Conservation (phyloP, 2,888 invertebrate genomes). For the Gasteruption jaculator region DNA sequence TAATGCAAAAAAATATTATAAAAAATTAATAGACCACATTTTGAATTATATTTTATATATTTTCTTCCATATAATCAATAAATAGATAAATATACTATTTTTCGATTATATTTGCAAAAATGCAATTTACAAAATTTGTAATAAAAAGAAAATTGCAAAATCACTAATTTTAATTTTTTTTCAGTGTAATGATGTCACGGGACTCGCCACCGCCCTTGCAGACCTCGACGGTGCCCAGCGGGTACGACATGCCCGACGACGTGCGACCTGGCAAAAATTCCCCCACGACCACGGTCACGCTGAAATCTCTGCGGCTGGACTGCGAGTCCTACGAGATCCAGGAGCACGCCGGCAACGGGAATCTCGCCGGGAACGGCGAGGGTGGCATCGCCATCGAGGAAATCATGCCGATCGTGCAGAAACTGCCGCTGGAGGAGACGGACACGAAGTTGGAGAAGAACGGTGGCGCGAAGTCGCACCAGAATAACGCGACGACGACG, state of each 20-base stretch:
- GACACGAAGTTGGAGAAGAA: conserved; percentile 39
- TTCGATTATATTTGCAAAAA: background rate
- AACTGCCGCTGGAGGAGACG: conserved; percentile 36
- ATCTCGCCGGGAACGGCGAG: conserved; percentile 25
- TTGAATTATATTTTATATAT: too few relatives aligned
- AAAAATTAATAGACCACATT: too few relatives aligned
- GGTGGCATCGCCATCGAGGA: conserved; percentile 40
- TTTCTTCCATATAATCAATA: too few relatives aligned
- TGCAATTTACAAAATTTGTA: background rate
- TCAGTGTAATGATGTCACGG: conserved; percentile 42
- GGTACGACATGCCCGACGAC: conserved; percentile 41
- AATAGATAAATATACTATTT: background rate
- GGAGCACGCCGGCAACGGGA: conserved; percentile 23
- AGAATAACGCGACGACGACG: conserved; percentile 23
- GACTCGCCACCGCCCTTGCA: conserved; percentile 38
- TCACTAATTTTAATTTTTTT: conserved; percentile 26
- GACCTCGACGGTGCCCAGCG: conserved; percentile 32
- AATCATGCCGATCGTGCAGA: conserved; percentile 31
- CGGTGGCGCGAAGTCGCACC: conserved; percentile 29
- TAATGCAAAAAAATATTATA: too few relatives aligned
- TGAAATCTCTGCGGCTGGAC: conserved; percentile 21
- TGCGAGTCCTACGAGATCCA: conserved; percentile 17
- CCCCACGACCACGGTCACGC: conserved; percentile 24
- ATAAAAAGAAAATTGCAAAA: background rate
- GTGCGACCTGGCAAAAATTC: conserved; percentile 32